Evolutionary conservation across 2,888 invertebrate species (phyloP).

Genomic region (Aphodius granarius): DNA sequence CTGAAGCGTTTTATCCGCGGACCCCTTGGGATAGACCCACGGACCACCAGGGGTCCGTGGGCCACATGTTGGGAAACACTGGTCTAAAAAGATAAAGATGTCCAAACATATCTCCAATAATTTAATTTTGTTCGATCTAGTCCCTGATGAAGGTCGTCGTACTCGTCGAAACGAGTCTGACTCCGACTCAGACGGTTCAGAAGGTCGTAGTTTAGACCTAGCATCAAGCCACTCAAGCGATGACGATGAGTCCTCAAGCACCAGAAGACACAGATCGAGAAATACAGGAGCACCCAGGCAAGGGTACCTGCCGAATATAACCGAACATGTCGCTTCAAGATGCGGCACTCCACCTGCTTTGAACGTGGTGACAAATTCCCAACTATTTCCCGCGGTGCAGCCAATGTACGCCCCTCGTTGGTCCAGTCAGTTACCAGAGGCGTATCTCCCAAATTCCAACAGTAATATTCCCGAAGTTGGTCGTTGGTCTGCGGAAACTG

Average conservation of each 20-base stretch:
- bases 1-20: too few relatives aligned
- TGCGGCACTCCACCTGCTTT: slow-evolving; percentile 63
- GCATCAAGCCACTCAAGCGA: slow-evolving; percentile 96
- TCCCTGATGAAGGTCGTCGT: slow-evolving; percentile 45
- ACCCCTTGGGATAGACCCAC: too few relatives aligned
- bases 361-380: slow-evolving; percentile 67
- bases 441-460: slow-evolving; percentile 60
- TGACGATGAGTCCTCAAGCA: slow-evolving; percentile 67
- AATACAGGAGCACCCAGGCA: slow-evolving; percentile 53
- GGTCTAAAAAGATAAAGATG: too few relatives aligned
- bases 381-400: slow-evolving; percentile 67
- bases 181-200: slow-evolving; percentile 78
- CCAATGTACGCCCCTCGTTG: slow-evolving; percentile 67
- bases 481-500: slow-evolving; percentile 80
- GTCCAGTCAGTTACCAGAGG: slow-evolving; percentile 69
- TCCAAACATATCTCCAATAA: neutral
- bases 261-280: slow-evolving; percentile 34
- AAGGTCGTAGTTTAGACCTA: slow-evolving; percentile 81
- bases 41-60: too few relatives aligned
- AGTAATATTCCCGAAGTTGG: slow-evolving; percentile 56
- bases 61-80: too few relatives aligned
- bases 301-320: slow-evolving; percentile 66
- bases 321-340: slow-evolving; percentile 54
- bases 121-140: slow-evolving; percentile 28
- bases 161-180: slow-evolving; percentile 59